Evolutionary conservation across 2,797 vertebrate species (phyloP), one percentile per base, ranked within the genome.

Genomic region (Tauraco hartlaubi): DNA sequence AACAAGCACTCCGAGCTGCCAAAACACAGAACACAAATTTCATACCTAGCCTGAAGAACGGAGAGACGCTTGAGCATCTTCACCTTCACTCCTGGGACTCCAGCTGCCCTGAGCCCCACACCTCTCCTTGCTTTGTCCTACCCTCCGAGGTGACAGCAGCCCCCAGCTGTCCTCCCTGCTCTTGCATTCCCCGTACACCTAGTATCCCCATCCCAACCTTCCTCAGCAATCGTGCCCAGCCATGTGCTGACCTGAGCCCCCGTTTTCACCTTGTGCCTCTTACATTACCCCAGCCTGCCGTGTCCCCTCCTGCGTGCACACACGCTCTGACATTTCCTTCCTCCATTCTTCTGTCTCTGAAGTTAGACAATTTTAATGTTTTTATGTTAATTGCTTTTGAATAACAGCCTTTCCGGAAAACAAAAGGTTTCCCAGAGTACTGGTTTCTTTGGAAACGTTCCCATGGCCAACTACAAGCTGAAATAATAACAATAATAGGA

Each of bases 401-500:
- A 84, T 84, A 92, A 81, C 71, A 91, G 82, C 46, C 82, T 88
- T 90, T 88, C 83, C 76, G 83, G 80, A 95, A 95, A 91, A 96
- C 94, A 96, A 96, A 96, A 97, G 87, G 41, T 84, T 95, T 94
- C 59, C 76, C 89, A 95, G 76, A 81, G 58, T 52, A 35, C 71
- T 84, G 44, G 62, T 94, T 94, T 94, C 82, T 92, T 96, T 94
- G 94, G 96, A 95, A 95, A 63, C 5, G 0, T 86, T 96, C 92
- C 95, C 79, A 23, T 80, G 67, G 85, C 76, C 85, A 94, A n/a
- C 88, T 83, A 88, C 93, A 94, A 91, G 80, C 94, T 96, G 88
- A 95, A 96, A 94, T 94, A 96, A 96, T 88, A 96, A 86, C 73
- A 96, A 86, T 41, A 91, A 88, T 66, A 94, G 85, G 85, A 95